A percentile compares a stretch with the other conserved stretches of the same genome.
These are phyloP conservation scores for Phoxinus dragarum DNA, from an alignment of 2,797 vertebrate species.

Conservation along the genomic window DNA sequence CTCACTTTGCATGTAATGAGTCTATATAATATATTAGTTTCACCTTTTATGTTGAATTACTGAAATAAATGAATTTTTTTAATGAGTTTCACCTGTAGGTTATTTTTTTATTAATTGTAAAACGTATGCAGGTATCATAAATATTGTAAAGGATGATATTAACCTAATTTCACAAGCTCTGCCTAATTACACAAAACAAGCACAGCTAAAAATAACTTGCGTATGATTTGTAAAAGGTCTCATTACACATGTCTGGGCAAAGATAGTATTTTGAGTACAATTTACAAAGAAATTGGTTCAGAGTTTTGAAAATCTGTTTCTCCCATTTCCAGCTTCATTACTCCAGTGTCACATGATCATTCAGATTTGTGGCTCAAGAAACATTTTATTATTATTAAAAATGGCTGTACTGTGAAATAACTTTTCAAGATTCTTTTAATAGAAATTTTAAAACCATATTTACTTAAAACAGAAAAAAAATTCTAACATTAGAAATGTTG, in stretches of 20 bases:
- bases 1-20: too few relatives aligned
- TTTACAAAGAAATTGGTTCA: background rate
- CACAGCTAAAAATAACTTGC: background rate
- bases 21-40: too few relatives aligned
- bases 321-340: background rate
- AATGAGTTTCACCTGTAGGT: too few relatives aligned
- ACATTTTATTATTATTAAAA: background rate
- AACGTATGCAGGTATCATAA: too few relatives aligned
- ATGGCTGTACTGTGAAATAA: rapidly evolving
- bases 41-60: too few relatives aligned
- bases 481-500: background rate
- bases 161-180: too few relatives aligned
- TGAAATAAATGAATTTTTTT: too few relatives aligned
- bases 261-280: background rate
- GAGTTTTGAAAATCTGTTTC: background rate
- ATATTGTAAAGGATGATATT: too few relatives aligned
- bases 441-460: too few relatives aligned
- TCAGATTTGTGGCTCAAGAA: background rate
- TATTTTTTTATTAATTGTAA: too few relatives aligned
- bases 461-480: too few relatives aligned
- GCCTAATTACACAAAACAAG: background rate
- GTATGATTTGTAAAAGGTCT: background rate
- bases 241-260: background rate
- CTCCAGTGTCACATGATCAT: background rate
- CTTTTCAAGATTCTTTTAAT: background rate